Evolutionary conservation across 2,113 vertebrate genomes (phyloP), one percentile per base, ranked within the genome.

Genomic region (Thalassoma bifasciatum): DNA sequence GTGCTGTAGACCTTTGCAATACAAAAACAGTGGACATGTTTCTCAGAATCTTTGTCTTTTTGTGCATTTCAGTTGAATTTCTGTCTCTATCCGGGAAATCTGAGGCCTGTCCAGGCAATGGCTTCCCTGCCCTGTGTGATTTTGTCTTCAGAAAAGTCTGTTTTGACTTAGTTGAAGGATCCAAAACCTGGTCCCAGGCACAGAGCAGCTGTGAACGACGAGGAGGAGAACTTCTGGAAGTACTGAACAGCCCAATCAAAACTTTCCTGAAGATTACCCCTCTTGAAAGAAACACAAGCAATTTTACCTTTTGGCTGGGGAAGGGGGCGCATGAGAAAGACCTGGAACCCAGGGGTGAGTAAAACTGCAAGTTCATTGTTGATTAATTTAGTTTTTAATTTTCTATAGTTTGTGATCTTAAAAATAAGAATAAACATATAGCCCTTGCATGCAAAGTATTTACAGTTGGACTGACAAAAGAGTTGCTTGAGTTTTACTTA

Each of bases 301-400:
- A 85, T 21, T 54, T 81, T 9, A 88, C 78, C 2, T 94, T 89
- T 91, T 95, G 95, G 95, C 83, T 95, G 10, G 88, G 85, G 16
- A 26, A 82, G 16, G 42, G 34, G 17, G 22, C 77, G 76, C 36
- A 14, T 17, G 66, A 24, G 16, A 21, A 19, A 21, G 22, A 71
- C 22, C 11, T n/a, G 36, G 58, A 63, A 42, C 57, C 71, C 3
- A 36, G 17, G 4, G 63, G 93, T 94, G 68, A 93, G 91, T 84
- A 38, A 57, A 53, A 50, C 2, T 9, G 8, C n/a, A 42, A 26
- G 61, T 16, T 46, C 46, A 21, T n/a, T 46, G 0, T 4, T 30
- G 30, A 30, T 24, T 0, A n/a, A 30, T 3, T 30, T 30, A 6
- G 6, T 30, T 30, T 30, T 30, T 30, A 6, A 4, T 30, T 30